Percentiles rank a stretch among this genome's conserved stretches.
phyloP scores from a whole-genome alignment of 2,797 vertebrate species.

The Adrianichthys oophorus region DNA sequence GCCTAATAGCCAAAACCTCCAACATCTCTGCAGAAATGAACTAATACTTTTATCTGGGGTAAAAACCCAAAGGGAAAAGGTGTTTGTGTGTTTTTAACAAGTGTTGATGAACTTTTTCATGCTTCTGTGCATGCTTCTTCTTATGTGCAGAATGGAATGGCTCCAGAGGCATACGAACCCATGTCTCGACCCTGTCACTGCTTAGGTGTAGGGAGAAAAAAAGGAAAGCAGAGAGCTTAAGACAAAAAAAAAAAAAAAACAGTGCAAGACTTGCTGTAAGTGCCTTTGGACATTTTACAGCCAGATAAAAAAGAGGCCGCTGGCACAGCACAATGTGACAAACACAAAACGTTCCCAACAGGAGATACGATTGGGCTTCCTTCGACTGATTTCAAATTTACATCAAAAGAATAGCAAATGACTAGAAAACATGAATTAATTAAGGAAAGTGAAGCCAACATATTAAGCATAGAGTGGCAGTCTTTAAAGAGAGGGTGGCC shows the following conservation, averaged over 20 bases:
- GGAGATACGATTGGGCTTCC: slow-evolving; percentile 18
- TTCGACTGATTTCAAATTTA: slow-evolving; percentile 5
- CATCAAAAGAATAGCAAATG: slow-evolving; percentile 13
- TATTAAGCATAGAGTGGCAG: too few species aligned
- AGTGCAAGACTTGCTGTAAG: slow-evolving; percentile 37
- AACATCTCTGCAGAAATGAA: slow-evolving; percentile 39
- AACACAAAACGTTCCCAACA: slow-evolving; percentile 10
- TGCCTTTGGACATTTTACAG: slow-evolving; percentile 31
- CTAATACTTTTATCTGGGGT: slow-evolving; percentile 35
- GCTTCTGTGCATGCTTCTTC: slow-evolving; percentile 4
- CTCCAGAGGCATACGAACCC: slow-evolving; percentile 24
- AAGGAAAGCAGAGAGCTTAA: slow-evolving; percentile 25
- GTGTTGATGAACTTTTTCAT: slow-evolving; percentile 3
- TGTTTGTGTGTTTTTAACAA: slow-evolving; percentile 24
- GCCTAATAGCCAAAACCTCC: slow-evolving; percentile 16
- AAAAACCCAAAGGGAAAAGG: slow-evolving; percentile 35
- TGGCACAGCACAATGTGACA: slow-evolving; percentile 23
- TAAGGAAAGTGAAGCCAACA: too few species aligned
- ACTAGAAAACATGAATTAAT: not conserved
- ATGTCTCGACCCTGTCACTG: slow-evolving; percentile 50
- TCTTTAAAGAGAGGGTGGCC: too few species aligned
- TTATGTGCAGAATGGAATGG: slow-evolving; percentile 9
- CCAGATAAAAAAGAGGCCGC: slow-evolving; percentile 33
- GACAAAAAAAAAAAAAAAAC: slow-evolving; percentile 17
- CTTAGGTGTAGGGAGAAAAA: slow-evolving; percentile 43